Conservation (phyloP, 2,113 vertebrate genomes). For the Pachyramphus minor region DNA sequence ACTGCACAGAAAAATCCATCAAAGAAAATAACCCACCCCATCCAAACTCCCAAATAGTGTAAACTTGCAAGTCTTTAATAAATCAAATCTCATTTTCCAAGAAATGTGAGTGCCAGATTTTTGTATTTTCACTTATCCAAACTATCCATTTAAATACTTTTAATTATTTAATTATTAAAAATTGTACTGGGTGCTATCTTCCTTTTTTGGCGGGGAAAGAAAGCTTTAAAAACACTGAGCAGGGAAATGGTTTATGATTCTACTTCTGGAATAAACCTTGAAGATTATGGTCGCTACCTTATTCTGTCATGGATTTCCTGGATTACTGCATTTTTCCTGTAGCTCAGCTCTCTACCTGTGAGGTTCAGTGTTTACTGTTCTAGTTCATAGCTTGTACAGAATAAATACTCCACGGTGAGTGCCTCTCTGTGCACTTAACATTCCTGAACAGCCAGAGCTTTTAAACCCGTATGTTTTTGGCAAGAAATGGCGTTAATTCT, state of each 20-base stretch:
- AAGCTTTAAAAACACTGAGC: not conserved
- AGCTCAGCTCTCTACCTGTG: not conserved
- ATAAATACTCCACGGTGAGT: not conserved
- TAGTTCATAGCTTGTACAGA: not conserved
- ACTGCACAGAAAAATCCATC: not conserved
- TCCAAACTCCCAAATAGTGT: not conserved
- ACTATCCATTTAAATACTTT: not conserved
- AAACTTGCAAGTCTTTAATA: not conserved
- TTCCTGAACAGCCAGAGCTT: not conserved
- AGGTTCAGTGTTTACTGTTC: not conserved
- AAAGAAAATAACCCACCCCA: not conserved
- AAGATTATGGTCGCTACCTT: not conserved
- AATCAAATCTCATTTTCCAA: not conserved
- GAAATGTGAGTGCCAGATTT: not conserved
- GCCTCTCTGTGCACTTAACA: not conserved
- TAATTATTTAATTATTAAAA: not conserved
- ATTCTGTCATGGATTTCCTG: not conserved
- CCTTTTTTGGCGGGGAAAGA: rapidly evolving
- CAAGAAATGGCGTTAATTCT: not conserved
- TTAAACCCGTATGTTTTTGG: not conserved
- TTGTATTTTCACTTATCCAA: not conserved
- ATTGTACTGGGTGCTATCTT: not conserved
- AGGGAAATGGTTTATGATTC: not conserved
- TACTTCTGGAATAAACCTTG: not conserved
- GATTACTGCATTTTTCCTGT: not conserved